Percentiles rank a stretch among this genome's conserved stretches.
Conservation (phyloP, 2,113 vertebrate species). For the Entosphenus tridentatus region DNA sequence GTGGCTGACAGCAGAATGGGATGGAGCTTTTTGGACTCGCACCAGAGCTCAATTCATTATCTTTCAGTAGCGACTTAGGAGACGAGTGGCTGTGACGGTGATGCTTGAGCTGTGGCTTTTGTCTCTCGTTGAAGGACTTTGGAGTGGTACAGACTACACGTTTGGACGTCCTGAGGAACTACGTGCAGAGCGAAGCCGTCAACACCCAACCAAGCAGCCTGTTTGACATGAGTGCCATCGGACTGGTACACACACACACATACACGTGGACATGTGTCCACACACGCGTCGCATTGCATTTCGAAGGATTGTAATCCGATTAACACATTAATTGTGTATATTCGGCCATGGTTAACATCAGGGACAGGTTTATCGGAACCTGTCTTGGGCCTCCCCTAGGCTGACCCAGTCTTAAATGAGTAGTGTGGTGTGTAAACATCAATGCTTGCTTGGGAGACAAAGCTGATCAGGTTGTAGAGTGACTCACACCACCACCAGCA, state of each 20-base stretch:
- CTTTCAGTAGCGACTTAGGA: too few relatives aligned
- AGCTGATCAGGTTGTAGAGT: too few relatives aligned
- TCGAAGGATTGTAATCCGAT: background rate
- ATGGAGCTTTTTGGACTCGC: background rate
- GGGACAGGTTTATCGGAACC: too few relatives aligned
- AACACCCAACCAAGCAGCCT: slow-evolving; percentile 46
- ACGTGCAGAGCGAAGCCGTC: slow-evolving; percentile 50
- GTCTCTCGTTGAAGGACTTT: slow-evolving; percentile 27
- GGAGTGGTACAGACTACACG: slow-evolving; percentile 56
- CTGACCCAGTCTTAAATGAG: too few relatives aligned
- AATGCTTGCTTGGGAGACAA: too few relatives aligned
- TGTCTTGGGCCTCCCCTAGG: too few relatives aligned
- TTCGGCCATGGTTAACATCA: too few relatives aligned
- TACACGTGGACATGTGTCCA: slow-evolving; percentile 6
- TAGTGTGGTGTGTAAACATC: too few relatives aligned
- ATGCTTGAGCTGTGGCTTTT: background rate
- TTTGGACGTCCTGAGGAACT: slow-evolving; percentile 51
- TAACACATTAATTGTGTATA: too few relatives aligned
- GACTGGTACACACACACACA: slow-evolving; percentile 26
- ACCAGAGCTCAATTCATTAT: too few relatives aligned
- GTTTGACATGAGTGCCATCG: slow-evolving; percentile 55
- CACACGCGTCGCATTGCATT: background rate
- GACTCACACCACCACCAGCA: too few relatives aligned
- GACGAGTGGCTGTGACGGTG: too few relatives aligned
- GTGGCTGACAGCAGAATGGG: background rate